Conservation (phyloP, 1,140 invertebrate genomes). For the Drosophila willistoni region DNA sequence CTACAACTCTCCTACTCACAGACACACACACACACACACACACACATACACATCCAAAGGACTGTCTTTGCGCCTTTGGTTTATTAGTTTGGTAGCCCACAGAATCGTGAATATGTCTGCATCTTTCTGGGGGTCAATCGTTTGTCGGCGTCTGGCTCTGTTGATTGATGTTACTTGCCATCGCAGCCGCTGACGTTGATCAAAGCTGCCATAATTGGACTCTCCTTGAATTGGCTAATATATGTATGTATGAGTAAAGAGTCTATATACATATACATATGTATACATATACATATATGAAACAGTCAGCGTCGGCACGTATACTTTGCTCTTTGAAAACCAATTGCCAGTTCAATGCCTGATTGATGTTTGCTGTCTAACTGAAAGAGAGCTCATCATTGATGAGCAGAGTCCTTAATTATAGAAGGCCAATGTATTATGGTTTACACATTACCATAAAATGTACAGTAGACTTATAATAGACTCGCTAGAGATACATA, state of each 20-base stretch:
- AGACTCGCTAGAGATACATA: background rate
- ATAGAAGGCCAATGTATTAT: background rate
- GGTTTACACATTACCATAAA: no score
- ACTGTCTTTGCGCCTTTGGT: conserved; percentile 37
- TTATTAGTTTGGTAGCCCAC: conserved; percentile 52
- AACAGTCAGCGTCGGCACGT: conserved; percentile 24
- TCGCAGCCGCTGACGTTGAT: conserved; percentile 45
- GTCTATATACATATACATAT: conserved; percentile 7
- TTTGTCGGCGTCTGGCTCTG: conserved; percentile 28
- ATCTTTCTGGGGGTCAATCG: conserved; percentile 51
- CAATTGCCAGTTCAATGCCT: conserved; percentile 36
- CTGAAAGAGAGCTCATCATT: conserved; percentile 20
- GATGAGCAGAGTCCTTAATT: conserved; percentile 41
- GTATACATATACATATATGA: conserved; percentile 13
- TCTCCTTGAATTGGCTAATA: conserved; percentile 32
- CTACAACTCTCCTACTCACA: background rate
- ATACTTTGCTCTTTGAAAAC: conserved; percentile 13
- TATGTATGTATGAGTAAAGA: background rate
- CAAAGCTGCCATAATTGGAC: conserved; percentile 54
- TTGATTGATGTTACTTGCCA: conserved; percentile 20
- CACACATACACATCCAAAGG: background rate
- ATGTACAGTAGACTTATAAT: background rate
- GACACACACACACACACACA: conserved; percentile 23
- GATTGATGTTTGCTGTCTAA: conserved; percentile 52
- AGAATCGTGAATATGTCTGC: conserved; percentile 40